A percentile compares a stretch with the other conserved stretches of the same genome.
phyloP scores from a whole-genome alignment of 2,888 invertebrate species.

The Dromius quadrimaculatus region DNA sequence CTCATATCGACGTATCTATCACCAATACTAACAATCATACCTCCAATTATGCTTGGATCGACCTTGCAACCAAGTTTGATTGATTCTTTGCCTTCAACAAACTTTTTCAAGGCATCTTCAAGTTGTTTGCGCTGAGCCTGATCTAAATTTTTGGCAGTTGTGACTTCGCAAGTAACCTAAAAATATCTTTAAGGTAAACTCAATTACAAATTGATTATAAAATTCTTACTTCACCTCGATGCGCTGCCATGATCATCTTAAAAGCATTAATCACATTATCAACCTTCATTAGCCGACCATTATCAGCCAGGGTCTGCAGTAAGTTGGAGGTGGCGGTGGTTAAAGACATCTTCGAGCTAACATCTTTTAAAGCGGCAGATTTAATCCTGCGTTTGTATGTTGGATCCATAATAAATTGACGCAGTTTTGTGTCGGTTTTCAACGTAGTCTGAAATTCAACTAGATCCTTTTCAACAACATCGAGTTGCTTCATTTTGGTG shows the following conservation, averaged over 20 bases:
- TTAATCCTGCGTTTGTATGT: slow-evolving; percentile 85
- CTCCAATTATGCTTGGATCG: slow-evolving; percentile 91
- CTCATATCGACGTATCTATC: slow-evolving; percentile 99
- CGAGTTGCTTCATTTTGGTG: slow-evolving; percentile 87
- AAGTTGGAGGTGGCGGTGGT: slow-evolving; percentile 84
- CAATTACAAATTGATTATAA: background rate
- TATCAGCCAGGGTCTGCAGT: slow-evolving; percentile 87
- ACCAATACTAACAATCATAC: slow-evolving; percentile 93
- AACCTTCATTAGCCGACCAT: slow-evolving; percentile 87
- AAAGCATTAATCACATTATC: slow-evolving; percentile 87
- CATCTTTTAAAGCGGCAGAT: slow-evolving; percentile 78
- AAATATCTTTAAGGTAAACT: slow-evolving; percentile 42
- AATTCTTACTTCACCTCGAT: slow-evolving; percentile 85
- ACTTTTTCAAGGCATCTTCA: slow-evolving; percentile 85
- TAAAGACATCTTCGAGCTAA: slow-evolving; percentile 65
- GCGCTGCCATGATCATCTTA: slow-evolving; percentile 93
- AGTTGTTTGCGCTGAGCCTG: slow-evolving; percentile 81
- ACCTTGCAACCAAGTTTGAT: slow-evolving; percentile 84
- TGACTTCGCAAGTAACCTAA: slow-evolving; percentile 84
- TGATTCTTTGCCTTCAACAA: slow-evolving; percentile 86
- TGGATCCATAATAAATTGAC: slow-evolving; percentile 88
- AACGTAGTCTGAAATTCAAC: slow-evolving; percentile 78
- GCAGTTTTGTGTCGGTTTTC: slow-evolving; percentile 79
- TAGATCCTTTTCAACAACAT: slow-evolving; percentile 92
- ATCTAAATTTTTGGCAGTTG: slow-evolving; percentile 91